Evolutionary conservation across 2,113 vertebrate species (phyloP).

Genomic region (Sceloporus tristichus): DNA sequence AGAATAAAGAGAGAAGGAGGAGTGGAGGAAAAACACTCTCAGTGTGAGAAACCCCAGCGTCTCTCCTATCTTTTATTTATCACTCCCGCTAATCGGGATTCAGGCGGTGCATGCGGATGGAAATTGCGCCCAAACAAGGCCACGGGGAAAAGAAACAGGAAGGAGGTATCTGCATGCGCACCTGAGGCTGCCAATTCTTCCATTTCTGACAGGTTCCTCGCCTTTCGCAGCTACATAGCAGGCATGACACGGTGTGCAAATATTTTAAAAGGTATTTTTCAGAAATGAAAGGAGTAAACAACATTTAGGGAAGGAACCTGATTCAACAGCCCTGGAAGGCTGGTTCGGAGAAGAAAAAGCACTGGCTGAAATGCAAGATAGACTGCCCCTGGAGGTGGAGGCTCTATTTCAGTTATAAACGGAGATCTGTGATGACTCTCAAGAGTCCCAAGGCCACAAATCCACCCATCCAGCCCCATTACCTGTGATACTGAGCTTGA

Average conservation of each 20-base stretch:
- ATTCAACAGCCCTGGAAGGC: too few species aligned
- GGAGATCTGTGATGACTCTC: rapidly evolving
- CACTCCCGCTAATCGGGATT: not conserved
- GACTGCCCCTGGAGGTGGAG: not conserved
- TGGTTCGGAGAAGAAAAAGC: not conserved
- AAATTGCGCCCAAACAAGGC: not conserved
- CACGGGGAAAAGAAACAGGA: not conserved
- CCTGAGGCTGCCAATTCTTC: too few species aligned
- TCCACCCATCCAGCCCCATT: constrained; percentile 36
- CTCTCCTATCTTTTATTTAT: not conserved
- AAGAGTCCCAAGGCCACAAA: too few species aligned
- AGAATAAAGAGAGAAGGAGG: too few species aligned
- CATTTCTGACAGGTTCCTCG: too few species aligned
- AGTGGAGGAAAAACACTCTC: not conserved
- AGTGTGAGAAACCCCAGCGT: too few species aligned
- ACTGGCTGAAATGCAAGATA: not conserved
- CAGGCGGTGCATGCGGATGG: not conserved
- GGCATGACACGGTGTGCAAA: too few species aligned
- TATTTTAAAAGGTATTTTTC: too few species aligned
- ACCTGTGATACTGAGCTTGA: constrained; percentile 94
- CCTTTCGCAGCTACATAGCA: too few species aligned
- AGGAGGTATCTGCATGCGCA: not conserved
- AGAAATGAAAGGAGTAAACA: too few species aligned
- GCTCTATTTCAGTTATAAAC: not conserved
- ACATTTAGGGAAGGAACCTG: too few species aligned